Evolutionary conservation across 2,113 vertebrate genomes (phyloP).

Genomic region (Cavia aperea): DNA sequence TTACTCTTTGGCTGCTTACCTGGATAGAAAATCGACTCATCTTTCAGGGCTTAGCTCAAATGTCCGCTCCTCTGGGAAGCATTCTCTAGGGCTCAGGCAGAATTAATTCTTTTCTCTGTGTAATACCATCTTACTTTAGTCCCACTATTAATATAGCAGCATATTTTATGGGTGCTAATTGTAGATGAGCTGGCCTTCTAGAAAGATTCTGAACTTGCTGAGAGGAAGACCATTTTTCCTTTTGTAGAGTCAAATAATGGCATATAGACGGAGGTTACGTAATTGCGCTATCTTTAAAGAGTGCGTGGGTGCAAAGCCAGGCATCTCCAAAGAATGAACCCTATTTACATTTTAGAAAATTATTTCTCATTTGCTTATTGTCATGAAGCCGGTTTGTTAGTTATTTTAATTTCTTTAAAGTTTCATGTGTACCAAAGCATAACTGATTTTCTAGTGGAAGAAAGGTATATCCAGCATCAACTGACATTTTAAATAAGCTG

Average conservation of each 20-base stretch:
- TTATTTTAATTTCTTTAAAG: not conserved
- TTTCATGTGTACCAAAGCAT: conserved; percentile 1
- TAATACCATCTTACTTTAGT: conserved; percentile 32
- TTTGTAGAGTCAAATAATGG: not conserved
- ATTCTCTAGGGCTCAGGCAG: conserved; percentile 30
- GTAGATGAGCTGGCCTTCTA: not conserved
- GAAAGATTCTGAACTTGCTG: conserved; percentile 3
- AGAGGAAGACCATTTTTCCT: not conserved
- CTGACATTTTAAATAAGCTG: not conserved
- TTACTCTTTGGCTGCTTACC: conserved; percentile 25
- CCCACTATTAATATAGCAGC: conserved; percentile 5
- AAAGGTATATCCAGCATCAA: not conserved
- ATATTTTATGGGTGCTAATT: conserved; percentile 26
- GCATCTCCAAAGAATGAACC: not conserved
- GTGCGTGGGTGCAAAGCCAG: not conserved
- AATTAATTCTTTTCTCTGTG: conserved; percentile 33
- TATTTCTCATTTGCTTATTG: not conserved
- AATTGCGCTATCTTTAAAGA: not conserved
- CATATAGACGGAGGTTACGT: not conserved
- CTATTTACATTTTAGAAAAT: not conserved
- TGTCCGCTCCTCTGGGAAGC: conserved; percentile 57
- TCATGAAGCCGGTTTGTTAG: not conserved
- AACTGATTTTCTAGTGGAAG: conserved; percentile 33
- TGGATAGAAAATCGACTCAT: not conserved
- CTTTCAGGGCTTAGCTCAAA: conserved; percentile 53